Conservation (phyloP, 2,113 vertebrate species). For the Myocastor coypus region DNA sequence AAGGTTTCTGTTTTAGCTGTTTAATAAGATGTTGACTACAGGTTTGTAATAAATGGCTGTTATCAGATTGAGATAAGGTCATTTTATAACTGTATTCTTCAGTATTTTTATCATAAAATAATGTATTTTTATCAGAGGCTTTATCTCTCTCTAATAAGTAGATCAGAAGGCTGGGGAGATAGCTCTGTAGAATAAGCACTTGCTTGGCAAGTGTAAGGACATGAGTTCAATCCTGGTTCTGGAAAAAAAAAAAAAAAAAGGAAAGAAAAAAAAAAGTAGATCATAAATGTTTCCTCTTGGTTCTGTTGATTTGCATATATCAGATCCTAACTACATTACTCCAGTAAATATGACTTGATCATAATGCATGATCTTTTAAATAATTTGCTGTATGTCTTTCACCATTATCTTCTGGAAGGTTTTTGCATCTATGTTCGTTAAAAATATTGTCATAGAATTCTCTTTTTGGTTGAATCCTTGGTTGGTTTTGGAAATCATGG, state of each 20-base stretch:
- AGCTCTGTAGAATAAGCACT: no score
- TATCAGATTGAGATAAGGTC: background rate
- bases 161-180: no score
- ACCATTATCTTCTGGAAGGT: background rate
- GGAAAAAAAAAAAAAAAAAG: no score
- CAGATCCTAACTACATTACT: background rate
- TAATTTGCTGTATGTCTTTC: background rate
- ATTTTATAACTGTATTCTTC: background rate
- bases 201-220: no score
- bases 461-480: background rate
- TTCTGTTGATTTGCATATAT: background rate
- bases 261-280: no score
- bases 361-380: background rate
- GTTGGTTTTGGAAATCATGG: background rate
- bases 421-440: background rate
- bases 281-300: background rate
- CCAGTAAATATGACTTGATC: background rate
- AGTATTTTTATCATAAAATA: background rate
- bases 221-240: no score
- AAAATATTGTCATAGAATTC: background rate
- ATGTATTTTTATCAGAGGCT: background rate
- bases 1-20: background rate
- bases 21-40: background rate
- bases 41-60: background rate
- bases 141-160: background rate